phyloP scores from a whole-genome alignment of 2,888 invertebrate species.

The Scaeva pyrastri region DNA sequence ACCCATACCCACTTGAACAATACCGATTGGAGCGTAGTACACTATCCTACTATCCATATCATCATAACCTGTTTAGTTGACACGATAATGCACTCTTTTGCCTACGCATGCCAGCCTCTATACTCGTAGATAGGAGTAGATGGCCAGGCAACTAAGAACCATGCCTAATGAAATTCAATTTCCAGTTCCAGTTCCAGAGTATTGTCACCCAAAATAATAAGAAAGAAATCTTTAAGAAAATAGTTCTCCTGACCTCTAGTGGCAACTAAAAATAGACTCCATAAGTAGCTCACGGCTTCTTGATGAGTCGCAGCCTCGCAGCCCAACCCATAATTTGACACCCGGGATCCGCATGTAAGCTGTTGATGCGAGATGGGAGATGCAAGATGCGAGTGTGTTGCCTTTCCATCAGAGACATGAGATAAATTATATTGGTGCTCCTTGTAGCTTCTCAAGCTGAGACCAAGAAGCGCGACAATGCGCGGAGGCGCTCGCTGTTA shows the following conservation, averaged over 20 bases:
- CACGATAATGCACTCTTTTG: slow-evolving; percentile 44
- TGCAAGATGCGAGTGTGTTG: slow-evolving; percentile 39
- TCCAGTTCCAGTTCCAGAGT: slow-evolving; percentile 40
- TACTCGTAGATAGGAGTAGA: neutral
- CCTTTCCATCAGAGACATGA: slow-evolving; percentile 60
- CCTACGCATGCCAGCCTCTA: slow-evolving; percentile 15
- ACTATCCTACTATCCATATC: slow-evolving; percentile 3
- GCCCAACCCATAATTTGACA: slow-evolving; percentile 54
- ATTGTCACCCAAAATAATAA: slow-evolving; percentile 39
- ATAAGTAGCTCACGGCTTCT: slow-evolving; percentile 65
- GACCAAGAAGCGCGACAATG: slow-evolving; percentile 38
- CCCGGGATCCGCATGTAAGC: slow-evolving; percentile 17
- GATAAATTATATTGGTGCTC: slow-evolving; percentile 62
- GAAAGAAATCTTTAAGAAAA: slow-evolving; percentile 32
- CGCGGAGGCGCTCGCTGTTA: slow-evolving; percentile 50
- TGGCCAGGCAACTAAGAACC: slow-evolving; percentile 13
- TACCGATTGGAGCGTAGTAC: neutral
- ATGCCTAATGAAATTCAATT: slow-evolving; percentile 35
- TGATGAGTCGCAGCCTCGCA: slow-evolving; percentile 22
- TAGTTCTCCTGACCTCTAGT: slow-evolving; percentile 63
- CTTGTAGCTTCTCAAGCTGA: slow-evolving; percentile 55
- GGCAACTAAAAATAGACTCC: slow-evolving; percentile 52
- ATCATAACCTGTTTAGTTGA: slow-evolving; percentile 45
- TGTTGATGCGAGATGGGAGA: neutral
- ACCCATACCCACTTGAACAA: neutral